These are phyloP conservation scores for Bufo gargarizans DNA, from an alignment of 2,113 vertebrate species.

Conservation along the genomic window DNA sequence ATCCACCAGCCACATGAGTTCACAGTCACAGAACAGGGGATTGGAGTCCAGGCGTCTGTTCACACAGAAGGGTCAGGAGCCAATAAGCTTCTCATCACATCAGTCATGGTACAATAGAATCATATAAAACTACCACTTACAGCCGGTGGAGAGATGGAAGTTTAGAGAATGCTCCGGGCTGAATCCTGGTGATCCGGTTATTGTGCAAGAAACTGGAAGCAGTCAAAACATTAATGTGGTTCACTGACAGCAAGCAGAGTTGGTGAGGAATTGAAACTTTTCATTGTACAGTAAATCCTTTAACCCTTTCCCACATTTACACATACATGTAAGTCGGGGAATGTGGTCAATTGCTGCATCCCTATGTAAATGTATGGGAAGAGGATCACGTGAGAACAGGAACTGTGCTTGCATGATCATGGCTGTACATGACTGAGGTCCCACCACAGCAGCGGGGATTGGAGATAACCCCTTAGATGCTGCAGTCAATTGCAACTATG, in stretches of 20 bases:
- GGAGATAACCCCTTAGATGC: no score
- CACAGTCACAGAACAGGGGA: constrained; percentile 83
- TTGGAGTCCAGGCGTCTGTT: constrained; percentile 88
- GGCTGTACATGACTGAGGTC: no score
- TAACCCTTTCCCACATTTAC: no score
- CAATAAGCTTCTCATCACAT: neutral
- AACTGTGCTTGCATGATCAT: no score
- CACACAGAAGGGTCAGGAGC: neutral
- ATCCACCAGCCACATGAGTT: constrained; percentile 87
- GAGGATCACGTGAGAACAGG: no score
- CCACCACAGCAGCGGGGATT: no score
- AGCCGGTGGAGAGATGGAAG: constrained; percentile 87
- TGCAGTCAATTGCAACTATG: no score
- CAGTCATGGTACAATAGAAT: neutral
- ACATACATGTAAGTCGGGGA: no score
- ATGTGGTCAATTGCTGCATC: no score
- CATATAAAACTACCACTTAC: constrained; percentile 74
- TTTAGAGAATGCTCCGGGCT: constrained; percentile 84
- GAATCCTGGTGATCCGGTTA: constrained; percentile 87
- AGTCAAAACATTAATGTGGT: neutral
- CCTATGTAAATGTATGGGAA: no score
- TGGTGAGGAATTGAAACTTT: neutral
- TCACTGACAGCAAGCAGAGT: neutral
- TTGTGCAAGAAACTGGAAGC: constrained; percentile 88
- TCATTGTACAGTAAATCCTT: neutral